A percentile compares a stretch with the other conserved stretches of the same genome.
These are phyloP conservation scores for Chlorops oryzae DNA, from an alignment of 1,140 invertebrate species.

Conservation along the genomic window DNA sequence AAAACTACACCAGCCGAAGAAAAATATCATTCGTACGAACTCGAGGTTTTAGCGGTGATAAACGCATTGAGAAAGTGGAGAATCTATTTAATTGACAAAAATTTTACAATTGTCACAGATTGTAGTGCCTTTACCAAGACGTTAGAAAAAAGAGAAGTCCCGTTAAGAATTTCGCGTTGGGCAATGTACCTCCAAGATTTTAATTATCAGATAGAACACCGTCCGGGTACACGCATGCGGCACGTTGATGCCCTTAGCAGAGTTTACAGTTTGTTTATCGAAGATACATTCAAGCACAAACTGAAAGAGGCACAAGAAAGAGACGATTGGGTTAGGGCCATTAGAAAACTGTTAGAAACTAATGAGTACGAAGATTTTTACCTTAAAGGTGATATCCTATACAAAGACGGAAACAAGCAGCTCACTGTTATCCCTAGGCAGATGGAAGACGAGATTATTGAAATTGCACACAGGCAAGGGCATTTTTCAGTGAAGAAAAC, in stretches of 20 bases:
- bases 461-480: no score
- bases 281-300: no score
- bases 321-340: background rate
- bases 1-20: conserved; percentile 19
- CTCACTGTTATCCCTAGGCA: no score
- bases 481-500: no score
- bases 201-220: no score
- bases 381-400: background rate
- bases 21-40: conserved; percentile 28
- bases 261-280: no score
- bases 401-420: no score
- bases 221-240: conserved; percentile 17
- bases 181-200: conserved; percentile 10
- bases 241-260: conserved; percentile 27
- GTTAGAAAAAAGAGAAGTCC: conserved; percentile 13
- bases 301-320: background rate
- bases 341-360: background rate
- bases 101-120: conserved; percentile 15
- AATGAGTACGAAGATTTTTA: conserved; percentile 3
- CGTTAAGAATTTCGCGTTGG: conserved; percentile 11
- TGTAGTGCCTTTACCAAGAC: conserved; percentile 12
- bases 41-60: conserved; percentile 20
- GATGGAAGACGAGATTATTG: no score
- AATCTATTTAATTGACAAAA: conserved; percentile 5
- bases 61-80: conserved; percentile 11